Percentiles rank a stretch among this genome's conserved stretches.
These are phyloP conservation scores for Cylas formicarius DNA, from an alignment of 1,140 invertebrate genomes.

Conservation along the genomic window DNA sequence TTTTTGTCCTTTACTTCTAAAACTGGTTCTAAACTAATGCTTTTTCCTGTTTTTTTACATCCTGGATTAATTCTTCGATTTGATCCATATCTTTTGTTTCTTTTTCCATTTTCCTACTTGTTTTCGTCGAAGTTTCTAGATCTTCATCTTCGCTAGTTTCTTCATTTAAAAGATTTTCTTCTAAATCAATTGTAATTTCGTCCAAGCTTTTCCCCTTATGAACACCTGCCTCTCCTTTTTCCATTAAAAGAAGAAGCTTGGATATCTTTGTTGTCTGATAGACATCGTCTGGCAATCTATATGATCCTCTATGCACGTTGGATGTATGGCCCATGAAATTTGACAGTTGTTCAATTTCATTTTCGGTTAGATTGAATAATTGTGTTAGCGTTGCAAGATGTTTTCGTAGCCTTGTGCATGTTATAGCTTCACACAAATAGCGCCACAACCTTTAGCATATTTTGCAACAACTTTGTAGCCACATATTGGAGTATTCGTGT, in stretches of 20 bases:
- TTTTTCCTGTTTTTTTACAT: no score
- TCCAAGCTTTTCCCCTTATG: slow-evolving; percentile 33
- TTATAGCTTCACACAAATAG: slow-evolving; percentile 16
- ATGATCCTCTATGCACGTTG: slow-evolving; percentile 15
- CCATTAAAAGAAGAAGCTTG: slow-evolving; percentile 19
- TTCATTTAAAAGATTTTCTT: no score
- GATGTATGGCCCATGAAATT: slow-evolving; percentile 34
- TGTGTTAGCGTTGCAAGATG: slow-evolving; percentile 38
- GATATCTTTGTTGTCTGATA: slow-evolving; percentile 21
- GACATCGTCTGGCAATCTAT: slow-evolving; percentile 22
- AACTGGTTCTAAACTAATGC: no score
- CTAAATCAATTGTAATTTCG: slow-evolving; percentile 25
- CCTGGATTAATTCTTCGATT: no score
- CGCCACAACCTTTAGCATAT: slow-evolving; percentile 12
- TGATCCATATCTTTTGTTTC: no score
- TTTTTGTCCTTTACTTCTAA: no score
- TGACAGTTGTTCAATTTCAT: slow-evolving; percentile 34
- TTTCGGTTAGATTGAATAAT: slow-evolving; percentile 34
- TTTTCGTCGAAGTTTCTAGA: no score
- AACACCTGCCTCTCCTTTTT: slow-evolving; percentile 27
- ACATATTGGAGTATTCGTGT: no score
- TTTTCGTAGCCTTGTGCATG: slow-evolving; percentile 32
- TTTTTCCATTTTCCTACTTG: no score
- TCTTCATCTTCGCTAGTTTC: no score
- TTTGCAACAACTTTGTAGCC: slow-evolving; percentile 13